A percentile compares a stretch with the other conserved stretches of the same genome.
Conservation (phyloP, 2,113 vertebrate species). For the Periophthalmodon schlosseri region DNA sequence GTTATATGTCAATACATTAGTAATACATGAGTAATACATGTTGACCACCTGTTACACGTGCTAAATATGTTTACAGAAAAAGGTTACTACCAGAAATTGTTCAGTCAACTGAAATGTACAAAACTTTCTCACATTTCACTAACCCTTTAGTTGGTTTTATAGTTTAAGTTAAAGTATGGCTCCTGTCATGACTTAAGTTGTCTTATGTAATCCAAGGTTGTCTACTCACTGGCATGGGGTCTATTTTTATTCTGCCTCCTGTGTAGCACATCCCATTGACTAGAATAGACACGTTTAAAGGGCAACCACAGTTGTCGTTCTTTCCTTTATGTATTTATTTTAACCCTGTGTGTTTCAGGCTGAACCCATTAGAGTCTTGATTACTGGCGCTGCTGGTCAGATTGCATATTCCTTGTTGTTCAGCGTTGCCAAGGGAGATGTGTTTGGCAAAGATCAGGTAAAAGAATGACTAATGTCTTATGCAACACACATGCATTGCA, state of each 20-base stretch:
- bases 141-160: background rate
- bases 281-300: constrained; percentile 25
- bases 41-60: background rate
- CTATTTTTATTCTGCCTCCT: constrained; percentile 63
- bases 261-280: constrained; percentile 29
- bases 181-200: constrained; percentile 36
- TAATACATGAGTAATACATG: background rate
- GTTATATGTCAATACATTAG: background rate
- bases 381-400: constrained; percentile 95
- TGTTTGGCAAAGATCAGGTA: constrained; percentile 98
- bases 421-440: constrained; percentile 95
- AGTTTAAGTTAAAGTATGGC: constrained; percentile 6
- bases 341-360: constrained; percentile 72
- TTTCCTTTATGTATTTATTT: background rate
- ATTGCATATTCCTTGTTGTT: constrained; percentile 96
- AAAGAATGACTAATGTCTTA: constrained; percentile 23
- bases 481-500: constrained; percentile 8
- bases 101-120: background rate
- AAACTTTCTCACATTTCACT: background rate
- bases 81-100: background rate
- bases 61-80: background rate
- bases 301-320: background rate
- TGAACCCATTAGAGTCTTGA: constrained; percentile 89
- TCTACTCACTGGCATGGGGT: constrained; percentile 3
- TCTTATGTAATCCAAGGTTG: constrained; percentile 37